Evolutionary conservation across 37 sponge, comb jelly and placozoan species (phyloP), one percentile per base, ranked within the genome.

Genomic region (Petrosia ficiformis): DNA sequence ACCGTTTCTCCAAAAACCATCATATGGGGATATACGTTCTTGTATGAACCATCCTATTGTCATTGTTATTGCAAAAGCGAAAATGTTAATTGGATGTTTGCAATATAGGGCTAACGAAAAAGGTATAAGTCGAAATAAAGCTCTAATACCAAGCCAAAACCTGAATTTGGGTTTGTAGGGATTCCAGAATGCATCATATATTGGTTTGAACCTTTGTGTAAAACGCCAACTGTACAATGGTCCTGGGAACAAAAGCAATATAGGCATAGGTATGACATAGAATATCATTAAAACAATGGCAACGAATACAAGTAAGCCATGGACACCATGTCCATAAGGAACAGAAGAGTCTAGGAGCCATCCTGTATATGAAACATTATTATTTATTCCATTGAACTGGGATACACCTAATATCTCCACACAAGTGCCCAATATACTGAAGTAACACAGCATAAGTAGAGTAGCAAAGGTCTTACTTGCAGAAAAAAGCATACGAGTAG

Each of bases 131-230:
- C 79, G 67, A 31, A 78, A 57, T 19, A 78, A 21, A 21, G 68
- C 58, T 34, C 79, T 37, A 24, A 78, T 10, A 1, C 79, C 70
- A 10, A 78, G 59, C 70, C 70, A 78, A 59, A 68, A 68, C 37
- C 79, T 65, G 56, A n/a, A 68, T 4, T 56, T 21, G 10, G 79
- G 70, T 57, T 78, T 68, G 59, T 69, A 68, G 1, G 79, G 79
- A 33, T 56, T 1, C 79, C 79, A 78, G 60, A 78, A 78, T 14
- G 70, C 70, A 68, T 78, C 79, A 29, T 68, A 68, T 57, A 78
- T 33, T 3, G 79, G 79, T 35, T 78, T 78, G 70, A 34, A 78
- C 40, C 32, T 78, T n/a, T 56, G 30, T 14, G 65, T 52, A 41
- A n/a, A 69, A 19, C 39, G 67, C 16, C 0, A 33, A 5, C 41